Evolutionary conservation across 2,888 invertebrate species (phyloP).

Genomic region (Lapara coniferarum): DNA sequence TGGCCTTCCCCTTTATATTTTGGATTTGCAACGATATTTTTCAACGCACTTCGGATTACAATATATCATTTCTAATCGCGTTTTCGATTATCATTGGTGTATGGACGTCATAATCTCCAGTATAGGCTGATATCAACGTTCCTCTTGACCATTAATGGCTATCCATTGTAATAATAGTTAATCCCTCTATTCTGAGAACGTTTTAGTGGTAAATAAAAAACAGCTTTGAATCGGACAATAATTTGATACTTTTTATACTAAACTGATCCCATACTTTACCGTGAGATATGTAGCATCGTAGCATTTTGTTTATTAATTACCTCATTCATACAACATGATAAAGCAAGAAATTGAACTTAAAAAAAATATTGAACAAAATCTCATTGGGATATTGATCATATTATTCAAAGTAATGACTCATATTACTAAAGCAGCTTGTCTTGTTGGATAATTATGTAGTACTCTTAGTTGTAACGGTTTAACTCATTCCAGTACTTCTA

Average conservation of each 20-base stretch:
- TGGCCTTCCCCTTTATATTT: conserved; percentile 73
- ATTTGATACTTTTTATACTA: not conserved
- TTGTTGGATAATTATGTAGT: not conserved
- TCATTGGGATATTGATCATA: not conserved
- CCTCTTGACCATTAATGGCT: conserved; percentile 33
- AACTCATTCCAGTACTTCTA: conserved; percentile 32
- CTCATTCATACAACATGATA: conserved; percentile 13
- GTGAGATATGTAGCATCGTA: not conserved
- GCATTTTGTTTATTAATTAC: not conserved
- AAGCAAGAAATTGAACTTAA: not conserved
- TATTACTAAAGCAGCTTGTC: not conserved
- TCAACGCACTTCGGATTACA: conserved; percentile 71
- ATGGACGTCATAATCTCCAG: conserved; percentile 53
- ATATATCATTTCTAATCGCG: conserved; percentile 69
- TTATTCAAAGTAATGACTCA: not conserved
- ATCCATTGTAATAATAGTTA: conserved; percentile 4
- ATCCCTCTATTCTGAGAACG: not conserved
- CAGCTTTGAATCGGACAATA: not conserved
- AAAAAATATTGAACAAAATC: not conserved
- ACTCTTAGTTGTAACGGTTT: conserved; percentile 37
- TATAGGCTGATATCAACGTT: conserved; percentile 47
- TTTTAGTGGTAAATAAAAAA: conserved; percentile 2
- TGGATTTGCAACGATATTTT: conserved; percentile 73
- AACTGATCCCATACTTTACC: not conserved
- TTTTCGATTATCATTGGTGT: conserved; percentile 49